Evolutionary conservation across 1,140 invertebrate genomes (phyloP), one percentile per base, ranked within the genome.

Genomic region (Pogonognathellus flavescens): DNA sequence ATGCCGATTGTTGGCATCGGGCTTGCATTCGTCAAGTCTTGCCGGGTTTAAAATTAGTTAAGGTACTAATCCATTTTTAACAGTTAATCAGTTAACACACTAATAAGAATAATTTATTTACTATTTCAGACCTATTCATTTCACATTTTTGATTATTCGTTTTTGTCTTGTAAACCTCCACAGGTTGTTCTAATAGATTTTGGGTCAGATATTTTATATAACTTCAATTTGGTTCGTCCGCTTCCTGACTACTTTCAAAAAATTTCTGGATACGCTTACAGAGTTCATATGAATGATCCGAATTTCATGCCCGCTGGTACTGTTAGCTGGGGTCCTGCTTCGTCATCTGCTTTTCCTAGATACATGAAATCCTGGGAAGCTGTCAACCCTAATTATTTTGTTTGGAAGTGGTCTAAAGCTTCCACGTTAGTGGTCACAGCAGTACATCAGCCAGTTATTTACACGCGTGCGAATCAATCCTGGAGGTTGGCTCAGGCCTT

Each of bases 121-220:
- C n/a, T 62, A 20, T 1, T 62, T 62, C 11, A 60, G n/a, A n/a
- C n/a, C n/a, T n/a, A n/a, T n/a, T n/a, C n/a, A n/a, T 41, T 41
- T 41, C 1, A 41, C 6, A 41, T 41, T 41, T 41, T 3, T 41
- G 6, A 41, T 41, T 3, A 41, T 41, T 41, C 31, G n/a, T n/a
- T n/a, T n/a, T n/a, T 41, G 31, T 41, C 6, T 41, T 41, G 31
- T 41, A 41, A 3, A 41, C 31, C 1, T 6, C 31, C 1, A 41
- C 70, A 76, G 70, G 7, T 76, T 49, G 10, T 76, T n/a, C 70
- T 76, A n/a, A 10, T 50, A 8, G 70, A 76, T 76, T n/a, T 50
- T 4, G 70, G 70, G 0, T 1, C 16, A 3, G 70, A 76, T 8
- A 1, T 76, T 9, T 16, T 76, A 18, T 14, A 2, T 1, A 49